Evolutionary conservation across 1,140 invertebrate genomes (phyloP).

Genomic region (Pygmarrhopalites habei): DNA sequence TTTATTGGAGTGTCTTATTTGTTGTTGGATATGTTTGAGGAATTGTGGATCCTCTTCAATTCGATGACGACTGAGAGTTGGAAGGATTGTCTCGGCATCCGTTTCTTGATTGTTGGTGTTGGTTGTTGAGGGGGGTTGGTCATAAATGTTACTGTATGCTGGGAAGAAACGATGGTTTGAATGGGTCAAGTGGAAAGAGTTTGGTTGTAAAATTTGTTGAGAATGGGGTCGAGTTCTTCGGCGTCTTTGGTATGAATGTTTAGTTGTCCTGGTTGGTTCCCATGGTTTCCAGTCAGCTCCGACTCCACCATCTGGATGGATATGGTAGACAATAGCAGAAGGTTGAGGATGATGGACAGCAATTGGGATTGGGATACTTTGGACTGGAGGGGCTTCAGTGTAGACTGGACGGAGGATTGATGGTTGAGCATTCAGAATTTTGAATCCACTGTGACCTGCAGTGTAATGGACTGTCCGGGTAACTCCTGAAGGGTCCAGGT

Average conservation of each 20-base stretch:
- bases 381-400: slow-evolving; percentile 3
- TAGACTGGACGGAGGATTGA: slow-evolving; percentile 4
- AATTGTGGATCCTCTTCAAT: background rate
- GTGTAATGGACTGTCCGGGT: slow-evolving; percentile 28
- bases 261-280: background rate
- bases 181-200: slow-evolving; percentile 4
- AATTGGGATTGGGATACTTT: background rate
- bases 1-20: background rate
- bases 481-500: slow-evolving; percentile 46
- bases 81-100: background rate
- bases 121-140: background rate
- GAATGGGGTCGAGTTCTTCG: background rate
- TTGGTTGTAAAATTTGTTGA: background rate
- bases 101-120: background rate
- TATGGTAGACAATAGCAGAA: slow-evolving; percentile 30
- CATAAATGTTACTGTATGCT: background rate
- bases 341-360: slow-evolving; percentile 2
- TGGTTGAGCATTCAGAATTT: slow-evolving; percentile 21
- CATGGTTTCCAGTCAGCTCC: slow-evolving; percentile 14
- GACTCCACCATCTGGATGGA: slow-evolving; percentile 24
- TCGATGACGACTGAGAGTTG: background rate
- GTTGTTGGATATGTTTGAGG: background rate
- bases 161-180: background rate
- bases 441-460: slow-evolving; percentile 25
- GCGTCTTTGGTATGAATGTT: background rate